Percentiles rank a stretch among this genome's conserved stretches.
Conservation (phyloP, 2,888 invertebrate genomes). For the Scaptodrosophila latifasciaeformis region DNA sequence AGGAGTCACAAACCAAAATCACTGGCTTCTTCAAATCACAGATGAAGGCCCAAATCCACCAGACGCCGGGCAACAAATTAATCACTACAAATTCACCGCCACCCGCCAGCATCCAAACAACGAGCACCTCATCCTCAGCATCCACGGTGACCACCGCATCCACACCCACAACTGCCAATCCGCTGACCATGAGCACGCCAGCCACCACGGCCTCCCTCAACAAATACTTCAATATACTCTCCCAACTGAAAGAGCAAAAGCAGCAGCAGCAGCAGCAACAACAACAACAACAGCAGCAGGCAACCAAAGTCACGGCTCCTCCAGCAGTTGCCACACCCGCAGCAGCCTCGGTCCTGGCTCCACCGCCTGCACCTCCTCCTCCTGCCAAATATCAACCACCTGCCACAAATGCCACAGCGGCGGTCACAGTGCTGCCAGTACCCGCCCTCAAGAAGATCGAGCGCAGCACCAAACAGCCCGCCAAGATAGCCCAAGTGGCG, state of each 20-base stretch:
- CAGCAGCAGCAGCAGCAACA: slow-evolving; percentile 44
- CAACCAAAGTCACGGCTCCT: slow-evolving; percentile 6
- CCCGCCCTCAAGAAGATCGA: slow-evolving; percentile 75
- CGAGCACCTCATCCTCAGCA: slow-evolving; percentile 51
- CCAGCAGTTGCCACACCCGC: slow-evolving; percentile 1
- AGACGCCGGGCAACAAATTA: slow-evolving; percentile 37
- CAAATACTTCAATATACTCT: slow-evolving; percentile 73
- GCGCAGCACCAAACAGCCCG: slow-evolving; percentile 72
- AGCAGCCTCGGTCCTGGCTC: neutral
- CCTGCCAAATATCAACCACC: neutral
- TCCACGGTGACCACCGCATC: slow-evolving; percentile 12
- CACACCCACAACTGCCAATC: slow-evolving; percentile 38
- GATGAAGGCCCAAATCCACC: slow-evolving; percentile 81
- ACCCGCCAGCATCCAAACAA: slow-evolving; percentile 62
- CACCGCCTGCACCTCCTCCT: slow-evolving; percentile 15
- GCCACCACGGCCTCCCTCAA: slow-evolving; percentile 70
- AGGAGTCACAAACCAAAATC: slow-evolving; percentile 83
- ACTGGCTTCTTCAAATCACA: slow-evolving; percentile 88
- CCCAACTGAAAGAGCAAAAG: slow-evolving; percentile 68
- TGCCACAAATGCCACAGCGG: neutral
- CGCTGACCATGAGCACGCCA: slow-evolving; percentile 67
- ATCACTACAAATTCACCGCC: slow-evolving; percentile 18
- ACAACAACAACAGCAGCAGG: slow-evolving; percentile 19
- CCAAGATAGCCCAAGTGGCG: slow-evolving; percentile 75
- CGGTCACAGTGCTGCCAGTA: slow-evolving; percentile 48